These are phyloP conservation scores for Micropterix aruncella DNA, from an alignment of 2,888 invertebrate species.

Conservation along the genomic window DNA sequence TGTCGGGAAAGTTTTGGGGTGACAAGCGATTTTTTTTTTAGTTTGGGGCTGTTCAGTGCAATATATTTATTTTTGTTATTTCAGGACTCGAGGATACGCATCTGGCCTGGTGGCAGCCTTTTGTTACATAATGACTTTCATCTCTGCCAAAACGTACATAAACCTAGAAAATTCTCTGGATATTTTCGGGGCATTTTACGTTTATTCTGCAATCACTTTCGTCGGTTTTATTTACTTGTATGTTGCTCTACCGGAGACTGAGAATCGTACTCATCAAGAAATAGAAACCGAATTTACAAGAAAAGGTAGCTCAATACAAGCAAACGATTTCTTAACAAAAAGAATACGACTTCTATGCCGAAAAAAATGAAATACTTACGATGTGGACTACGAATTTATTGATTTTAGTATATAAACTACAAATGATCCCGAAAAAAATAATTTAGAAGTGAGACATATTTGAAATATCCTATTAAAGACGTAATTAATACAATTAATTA, in stretches of 20 bases:
- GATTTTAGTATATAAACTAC: too few relatives aligned
- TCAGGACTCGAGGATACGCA: constrained; percentile 17
- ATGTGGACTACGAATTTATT: too few relatives aligned
- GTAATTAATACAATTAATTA: too few relatives aligned
- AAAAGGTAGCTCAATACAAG: constrained; percentile 6
- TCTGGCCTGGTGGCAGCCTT: constrained; percentile 19
- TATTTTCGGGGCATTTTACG: constrained; percentile 18
- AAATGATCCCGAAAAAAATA: too few relatives aligned
- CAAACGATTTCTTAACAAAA: constrained; percentile 6
- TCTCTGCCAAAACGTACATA: constrained; percentile 20
- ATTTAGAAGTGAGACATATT: too few relatives aligned
- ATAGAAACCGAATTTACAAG: constrained; percentile 15
- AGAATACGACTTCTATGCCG: too few relatives aligned
- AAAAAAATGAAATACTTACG: too few relatives aligned
- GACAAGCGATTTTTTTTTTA: too few relatives aligned
- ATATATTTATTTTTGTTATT: too few relatives aligned
- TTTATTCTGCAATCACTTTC: constrained; percentile 16
- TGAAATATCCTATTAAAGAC: too few relatives aligned
- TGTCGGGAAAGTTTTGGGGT: too few relatives aligned
- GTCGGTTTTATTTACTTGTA: constrained; percentile 18
- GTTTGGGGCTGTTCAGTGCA: too few relatives aligned
- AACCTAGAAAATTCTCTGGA: constrained; percentile 16
- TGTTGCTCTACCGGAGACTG: constrained; percentile 20
- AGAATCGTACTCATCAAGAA: constrained; percentile 17
- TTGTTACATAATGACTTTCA: constrained; percentile 19